Percentiles rank a stretch among this genome's conserved stretches.
These are phyloP conservation scores for Trichosurus vulpecula DNA, from an alignment of 2,797 vertebrate genomes.

Conservation along the genomic window DNA sequence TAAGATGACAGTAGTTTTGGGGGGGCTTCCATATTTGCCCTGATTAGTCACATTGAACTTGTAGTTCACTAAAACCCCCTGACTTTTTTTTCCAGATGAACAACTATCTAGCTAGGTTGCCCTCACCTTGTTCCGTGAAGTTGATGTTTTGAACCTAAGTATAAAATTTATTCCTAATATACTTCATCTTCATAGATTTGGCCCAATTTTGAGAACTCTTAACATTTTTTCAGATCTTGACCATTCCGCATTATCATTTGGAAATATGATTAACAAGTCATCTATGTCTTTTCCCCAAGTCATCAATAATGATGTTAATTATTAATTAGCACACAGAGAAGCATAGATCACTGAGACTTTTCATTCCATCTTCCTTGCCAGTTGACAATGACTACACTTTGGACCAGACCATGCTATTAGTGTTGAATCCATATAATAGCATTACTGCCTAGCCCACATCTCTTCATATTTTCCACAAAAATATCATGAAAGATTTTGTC, in stretches of 20 bases:
- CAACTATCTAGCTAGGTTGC: background rate
- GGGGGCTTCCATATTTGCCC: too few relatives aligned
- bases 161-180: background rate
- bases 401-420: background rate
- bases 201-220: background rate
- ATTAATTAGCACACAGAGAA: background rate
- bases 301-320: background rate
- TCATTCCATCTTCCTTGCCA: background rate
- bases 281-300: background rate
- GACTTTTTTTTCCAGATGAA: background rate
- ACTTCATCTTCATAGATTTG: background rate
- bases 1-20: background rate
- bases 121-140: background rate
- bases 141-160: background rate
- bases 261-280: background rate
- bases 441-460: background rate
- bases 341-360: background rate
- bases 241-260: background rate
- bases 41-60: background rate
- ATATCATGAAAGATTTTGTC: background rate
- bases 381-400: background rate
- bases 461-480: background rate
- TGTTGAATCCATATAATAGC: background rate
- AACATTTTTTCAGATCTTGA: background rate
- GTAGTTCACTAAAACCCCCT: background rate